Evolutionary conservation across 2,888 invertebrate genomes (phyloP).

Genomic region (Drosophila vallismaia): DNA sequence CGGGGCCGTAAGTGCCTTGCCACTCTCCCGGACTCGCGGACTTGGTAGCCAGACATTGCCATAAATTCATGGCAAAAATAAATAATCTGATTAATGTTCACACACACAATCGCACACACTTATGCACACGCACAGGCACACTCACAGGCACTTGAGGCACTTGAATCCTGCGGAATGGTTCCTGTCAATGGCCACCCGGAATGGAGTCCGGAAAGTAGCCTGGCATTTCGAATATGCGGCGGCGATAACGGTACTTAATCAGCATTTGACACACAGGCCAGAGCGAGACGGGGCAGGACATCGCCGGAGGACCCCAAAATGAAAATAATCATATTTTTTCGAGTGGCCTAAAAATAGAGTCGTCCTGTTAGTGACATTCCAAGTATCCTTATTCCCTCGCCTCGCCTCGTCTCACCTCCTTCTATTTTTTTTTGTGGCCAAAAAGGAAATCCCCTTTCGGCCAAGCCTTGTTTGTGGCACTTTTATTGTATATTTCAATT

Average conservation of each 20-base stretch:
- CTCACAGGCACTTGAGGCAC: conserved; percentile 19
- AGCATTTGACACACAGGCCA: conserved; percentile 60
- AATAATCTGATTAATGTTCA: conserved; percentile 67
- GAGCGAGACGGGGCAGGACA: neutral
- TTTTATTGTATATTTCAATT: conserved; percentile 59
- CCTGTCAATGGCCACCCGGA: conserved; percentile 20
- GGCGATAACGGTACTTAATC: conserved; percentile 65
- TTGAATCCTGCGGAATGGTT: conserved; percentile 9
- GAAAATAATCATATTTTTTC: conserved; percentile 45
- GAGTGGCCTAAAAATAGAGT: conserved; percentile 52
- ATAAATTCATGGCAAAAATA: conserved; percentile 50
- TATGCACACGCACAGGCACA: conserved; percentile 14
- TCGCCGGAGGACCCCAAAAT: neutral
- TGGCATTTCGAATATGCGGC: conserved; percentile 28
- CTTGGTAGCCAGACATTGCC: conserved; percentile 23
- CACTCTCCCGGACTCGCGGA: neutral
- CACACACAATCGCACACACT: conserved; percentile 33
- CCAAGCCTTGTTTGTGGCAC: conserved; percentile 48
- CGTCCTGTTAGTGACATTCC: conserved; percentile 1
- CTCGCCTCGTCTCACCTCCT: too few relatives aligned
- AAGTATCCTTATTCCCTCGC: neutral
- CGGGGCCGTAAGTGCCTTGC: neutral
- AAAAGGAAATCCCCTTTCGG: too few relatives aligned
- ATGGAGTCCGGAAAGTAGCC: conserved; percentile 18
- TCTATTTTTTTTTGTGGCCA: too few relatives aligned